Conservation (phyloP, 2,113 vertebrate species). For the Nanorana parkeri region DNA sequence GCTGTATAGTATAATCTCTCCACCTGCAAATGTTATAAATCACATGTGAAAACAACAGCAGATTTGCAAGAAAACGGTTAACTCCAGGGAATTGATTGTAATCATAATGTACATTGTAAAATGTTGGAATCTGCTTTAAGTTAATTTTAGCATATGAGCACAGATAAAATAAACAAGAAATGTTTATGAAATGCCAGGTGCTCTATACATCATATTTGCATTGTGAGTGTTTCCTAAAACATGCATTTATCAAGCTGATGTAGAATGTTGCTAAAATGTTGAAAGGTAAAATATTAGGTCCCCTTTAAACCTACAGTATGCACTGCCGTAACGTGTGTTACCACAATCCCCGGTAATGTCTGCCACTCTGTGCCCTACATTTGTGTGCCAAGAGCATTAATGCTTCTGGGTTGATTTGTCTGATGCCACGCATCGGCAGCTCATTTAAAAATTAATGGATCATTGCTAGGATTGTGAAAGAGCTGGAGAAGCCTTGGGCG, state of each 20-base stretch:
- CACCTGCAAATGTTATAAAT: background rate
- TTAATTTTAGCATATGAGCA: conserved; percentile 1
- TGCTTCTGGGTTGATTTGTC: too few relatives aligned
- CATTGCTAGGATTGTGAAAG: too few relatives aligned
- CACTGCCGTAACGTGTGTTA: too few relatives aligned
- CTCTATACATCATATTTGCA: background rate
- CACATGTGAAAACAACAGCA: background rate
- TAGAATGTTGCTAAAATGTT: too few relatives aligned
- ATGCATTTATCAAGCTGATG: conserved; percentile 1
- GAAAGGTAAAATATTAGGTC: too few relatives aligned
- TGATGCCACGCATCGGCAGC: too few relatives aligned
- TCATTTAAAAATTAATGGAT: too few relatives aligned
- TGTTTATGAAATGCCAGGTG: conserved; percentile 26
- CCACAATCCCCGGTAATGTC: too few relatives aligned
- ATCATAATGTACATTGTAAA: background rate
- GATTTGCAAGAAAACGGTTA: background rate
- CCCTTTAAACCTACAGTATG: too few relatives aligned
- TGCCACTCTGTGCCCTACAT: too few relatives aligned
- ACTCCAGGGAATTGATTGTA: background rate
- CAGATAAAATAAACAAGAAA: conserved; percentile 20
- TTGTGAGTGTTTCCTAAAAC: conserved; percentile 3
- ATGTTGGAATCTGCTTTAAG: background rate
- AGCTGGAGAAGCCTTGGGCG: too few relatives aligned
- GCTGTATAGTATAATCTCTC: background rate
- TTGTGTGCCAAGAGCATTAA: too few relatives aligned